Conservation (phyloP, 1,140 invertebrate species). For the Orussus abietinus region DNA sequence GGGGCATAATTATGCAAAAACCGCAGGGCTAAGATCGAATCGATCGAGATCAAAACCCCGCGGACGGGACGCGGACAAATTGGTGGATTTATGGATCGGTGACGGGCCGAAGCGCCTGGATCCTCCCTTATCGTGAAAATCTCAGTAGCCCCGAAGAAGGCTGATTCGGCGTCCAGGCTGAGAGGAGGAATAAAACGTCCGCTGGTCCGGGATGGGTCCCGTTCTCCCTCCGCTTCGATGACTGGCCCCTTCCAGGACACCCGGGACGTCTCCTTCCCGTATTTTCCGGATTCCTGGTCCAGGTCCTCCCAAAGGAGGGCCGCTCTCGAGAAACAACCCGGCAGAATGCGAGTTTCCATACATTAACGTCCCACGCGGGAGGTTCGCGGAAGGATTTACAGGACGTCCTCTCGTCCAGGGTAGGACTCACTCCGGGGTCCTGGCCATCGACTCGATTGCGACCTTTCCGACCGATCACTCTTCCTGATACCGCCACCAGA, state of each 20-base stretch:
- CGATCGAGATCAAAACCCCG: conserved; percentile 46
- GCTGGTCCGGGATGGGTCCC: no score
- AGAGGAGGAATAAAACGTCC: conserved; percentile 24
- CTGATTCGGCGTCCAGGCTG: no score
- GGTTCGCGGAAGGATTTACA: conserved; percentile 10
- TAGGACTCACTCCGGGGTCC: no score
- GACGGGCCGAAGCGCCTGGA: conserved; percentile 37
- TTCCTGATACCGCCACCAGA: no score
- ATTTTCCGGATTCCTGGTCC: conserved; percentile 5
- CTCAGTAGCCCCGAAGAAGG: conserved; percentile 43
- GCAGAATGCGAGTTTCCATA: conserved; percentile 15
- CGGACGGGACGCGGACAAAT: conserved; percentile 44
- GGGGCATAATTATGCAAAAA: conserved; percentile 41
- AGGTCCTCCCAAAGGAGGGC: not conserved
- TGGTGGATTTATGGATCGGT: conserved; percentile 49
- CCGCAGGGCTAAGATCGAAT: conserved; percentile 30
- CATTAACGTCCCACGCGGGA: conserved; percentile 16
- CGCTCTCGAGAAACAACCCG: conserved; percentile 3
- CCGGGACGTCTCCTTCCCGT: not conserved
- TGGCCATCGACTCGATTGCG: no score
- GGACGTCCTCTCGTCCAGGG: conserved; percentile 7
- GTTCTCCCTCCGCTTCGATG: no score
- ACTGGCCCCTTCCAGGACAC: no score
- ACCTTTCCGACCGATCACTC: no score
- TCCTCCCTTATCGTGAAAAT: conserved; percentile 43